Percentiles rank a stretch among this genome's conserved stretches.
phyloP scores from a whole-genome alignment of 2,888 invertebrate genomes.

The Hedya salicella region DNA sequence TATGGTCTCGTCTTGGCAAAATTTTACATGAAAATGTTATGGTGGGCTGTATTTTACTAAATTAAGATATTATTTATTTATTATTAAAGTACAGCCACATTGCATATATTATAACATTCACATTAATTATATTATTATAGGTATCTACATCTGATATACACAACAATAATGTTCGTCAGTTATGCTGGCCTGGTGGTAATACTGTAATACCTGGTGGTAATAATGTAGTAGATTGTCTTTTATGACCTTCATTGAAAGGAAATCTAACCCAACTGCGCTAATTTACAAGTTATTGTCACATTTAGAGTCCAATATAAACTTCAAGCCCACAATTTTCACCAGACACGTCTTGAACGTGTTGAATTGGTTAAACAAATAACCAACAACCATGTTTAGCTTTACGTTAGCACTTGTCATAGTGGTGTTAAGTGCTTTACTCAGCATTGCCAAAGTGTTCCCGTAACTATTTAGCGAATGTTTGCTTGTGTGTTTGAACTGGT shows the following conservation, averaged over 20 bases:
- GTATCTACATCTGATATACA: no score
- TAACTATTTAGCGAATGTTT: conserved; percentile 29
- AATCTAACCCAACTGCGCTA: not conserved
- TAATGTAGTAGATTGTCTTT: no score
- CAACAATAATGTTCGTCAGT: conserved; percentile 9
- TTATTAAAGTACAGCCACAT: no score
- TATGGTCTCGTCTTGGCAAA: no score
- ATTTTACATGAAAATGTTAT: no score
- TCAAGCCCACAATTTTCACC: not conserved
- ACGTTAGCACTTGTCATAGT: conserved; percentile 30
- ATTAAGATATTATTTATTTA: no score
- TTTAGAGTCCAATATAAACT: conserved; percentile 2
- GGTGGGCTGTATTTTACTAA: no score
- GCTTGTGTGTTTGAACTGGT: conserved; percentile 20
- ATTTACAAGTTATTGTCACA: not conserved
- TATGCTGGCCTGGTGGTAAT: conserved; percentile 18
- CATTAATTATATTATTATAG: no score
- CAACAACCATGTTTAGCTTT: conserved; percentile 15
- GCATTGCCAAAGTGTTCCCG: conserved; percentile 34
- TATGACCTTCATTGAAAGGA: not conserved
- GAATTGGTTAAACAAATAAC: conserved; percentile 31
- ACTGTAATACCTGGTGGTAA: no score
- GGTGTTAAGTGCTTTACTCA: conserved; percentile 38
- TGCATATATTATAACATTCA: no score
- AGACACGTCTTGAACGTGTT: conserved; percentile 17